Conservation (phyloP, 2,113 vertebrate genomes). For the Mesoclemmys tuberculata region DNA sequence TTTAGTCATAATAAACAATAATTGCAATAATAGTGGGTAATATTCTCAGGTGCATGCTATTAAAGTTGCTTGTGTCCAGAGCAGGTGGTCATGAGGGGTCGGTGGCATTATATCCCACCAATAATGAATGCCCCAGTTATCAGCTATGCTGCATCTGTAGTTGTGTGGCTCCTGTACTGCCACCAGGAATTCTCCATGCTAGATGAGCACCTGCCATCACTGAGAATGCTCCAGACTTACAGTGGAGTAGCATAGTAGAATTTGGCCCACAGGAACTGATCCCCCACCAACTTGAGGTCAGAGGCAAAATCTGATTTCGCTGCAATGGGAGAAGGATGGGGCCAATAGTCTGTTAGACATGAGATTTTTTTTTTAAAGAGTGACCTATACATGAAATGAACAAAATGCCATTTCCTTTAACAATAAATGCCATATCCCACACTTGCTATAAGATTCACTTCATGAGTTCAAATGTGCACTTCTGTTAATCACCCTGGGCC, state of each 20-base stretch:
- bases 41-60: background rate
- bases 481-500: background rate
- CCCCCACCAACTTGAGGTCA: fast-evolving
- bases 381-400: background rate
- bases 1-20: background rate
- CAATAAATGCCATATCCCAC: background rate
- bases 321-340: background rate
- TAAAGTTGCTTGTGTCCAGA: background rate
- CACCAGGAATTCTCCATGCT: background rate
- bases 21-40: background rate
- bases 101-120: background rate
- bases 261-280: background rate
- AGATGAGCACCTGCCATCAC: background rate
- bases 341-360: background rate
- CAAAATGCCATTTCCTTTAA: background rate
- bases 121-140: background rate
- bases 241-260: background rate
- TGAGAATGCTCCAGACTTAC: background rate
- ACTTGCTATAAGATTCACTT: background rate
- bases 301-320: background rate
- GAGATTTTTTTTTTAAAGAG: background rate
- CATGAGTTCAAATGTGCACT: background rate
- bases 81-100: background rate
- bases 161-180: fast-evolving
- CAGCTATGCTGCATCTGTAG: background rate